Evolutionary conservation across 2,888 invertebrate species (phyloP), one percentile per base, ranked within the genome.

Genomic region (Drosophila maculinotata): DNA sequence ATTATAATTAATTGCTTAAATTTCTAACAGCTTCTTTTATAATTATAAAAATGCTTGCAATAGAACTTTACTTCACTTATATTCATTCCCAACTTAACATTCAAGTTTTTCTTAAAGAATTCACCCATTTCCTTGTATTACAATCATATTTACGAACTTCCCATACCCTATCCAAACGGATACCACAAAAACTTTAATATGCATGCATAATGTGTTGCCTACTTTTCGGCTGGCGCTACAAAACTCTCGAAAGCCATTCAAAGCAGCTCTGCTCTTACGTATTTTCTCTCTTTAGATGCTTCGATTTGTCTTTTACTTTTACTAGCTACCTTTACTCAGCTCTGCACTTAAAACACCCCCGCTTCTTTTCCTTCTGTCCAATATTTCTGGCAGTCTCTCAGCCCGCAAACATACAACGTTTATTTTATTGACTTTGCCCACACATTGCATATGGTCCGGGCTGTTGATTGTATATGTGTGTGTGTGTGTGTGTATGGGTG

Each of bases 401-500:
- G 38, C 57, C 73, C 64, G 59, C 76, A 76, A 80, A 68, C 87
- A 80, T 83, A 68, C 73, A 84, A 72, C 84, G 84, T 76, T 81
- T 84, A 84, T 86, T 86, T 86, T 83, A 83, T 83, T 83, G 87
- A 83, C 83, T 83, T 83, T 76, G 51, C 53, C 57, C 63, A 69
- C 66, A 69, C 67, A 69, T 69, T 77, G 67, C 75, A 70, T 74
- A 74, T 78, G 62, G 45, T 59, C 23, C 30, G 36, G 26, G 39
- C 41, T 45, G 25, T 41, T 79, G 70, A 68, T 66, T 71, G 69
- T 60, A 36, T 31, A 42, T 38, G 41, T 52, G 20, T 20, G 20
- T 20, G 20, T 54, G 45, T 44, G 45, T 33, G 26, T 44, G 52
- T 62, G 63, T 20, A 25, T 36, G 41, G 45, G 54, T 25, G 69